Conservation (phyloP, 2,888 invertebrate species). For the Thymelicus lineola region DNA sequence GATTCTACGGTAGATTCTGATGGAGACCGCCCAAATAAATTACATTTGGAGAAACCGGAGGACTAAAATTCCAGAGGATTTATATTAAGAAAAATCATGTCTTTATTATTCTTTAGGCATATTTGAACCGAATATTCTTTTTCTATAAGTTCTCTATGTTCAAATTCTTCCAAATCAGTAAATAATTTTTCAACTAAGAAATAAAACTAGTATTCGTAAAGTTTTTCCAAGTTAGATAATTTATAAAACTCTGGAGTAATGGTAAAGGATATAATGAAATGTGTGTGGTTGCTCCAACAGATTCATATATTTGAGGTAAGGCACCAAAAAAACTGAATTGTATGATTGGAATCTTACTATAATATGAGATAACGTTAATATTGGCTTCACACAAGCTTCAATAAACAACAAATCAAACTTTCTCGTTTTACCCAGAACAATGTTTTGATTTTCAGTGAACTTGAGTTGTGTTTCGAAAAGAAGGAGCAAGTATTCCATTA, state of each 20-base stretch:
- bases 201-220: not conserved
- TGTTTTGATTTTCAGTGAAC: not conserved
- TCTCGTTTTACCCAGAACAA: constrained; percentile 23
- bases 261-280: constrained; percentile 48
- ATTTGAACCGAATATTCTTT: constrained; percentile 45
- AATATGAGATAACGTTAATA: constrained; percentile 42
- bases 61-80: constrained; percentile 55
- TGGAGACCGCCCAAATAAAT: constrained; percentile 58
- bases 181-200: constrained; percentile 18
- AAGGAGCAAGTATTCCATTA: not conserved
- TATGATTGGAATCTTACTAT: constrained; percentile 46
- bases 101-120: constrained; percentile 49
- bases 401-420: constrained; percentile 46
- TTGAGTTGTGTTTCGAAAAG: constrained; percentile 10
- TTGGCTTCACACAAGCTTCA: constrained; percentile 44
- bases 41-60: constrained; percentile 54
- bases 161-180: constrained; percentile 28
- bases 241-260: constrained; percentile 4
- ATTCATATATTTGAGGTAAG: constrained; percentile 34
- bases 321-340: constrained; percentile 42
- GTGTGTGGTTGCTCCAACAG: constrained; percentile 48
- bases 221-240: not conserved
- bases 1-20: constrained; percentile 46
- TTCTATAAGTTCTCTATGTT: constrained; percentile 47
- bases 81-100: constrained; percentile 55